These are phyloP conservation scores for Poeciliopsis prolifica DNA, from an alignment of 2,113 vertebrate genomes.

Conservation along the genomic window DNA sequence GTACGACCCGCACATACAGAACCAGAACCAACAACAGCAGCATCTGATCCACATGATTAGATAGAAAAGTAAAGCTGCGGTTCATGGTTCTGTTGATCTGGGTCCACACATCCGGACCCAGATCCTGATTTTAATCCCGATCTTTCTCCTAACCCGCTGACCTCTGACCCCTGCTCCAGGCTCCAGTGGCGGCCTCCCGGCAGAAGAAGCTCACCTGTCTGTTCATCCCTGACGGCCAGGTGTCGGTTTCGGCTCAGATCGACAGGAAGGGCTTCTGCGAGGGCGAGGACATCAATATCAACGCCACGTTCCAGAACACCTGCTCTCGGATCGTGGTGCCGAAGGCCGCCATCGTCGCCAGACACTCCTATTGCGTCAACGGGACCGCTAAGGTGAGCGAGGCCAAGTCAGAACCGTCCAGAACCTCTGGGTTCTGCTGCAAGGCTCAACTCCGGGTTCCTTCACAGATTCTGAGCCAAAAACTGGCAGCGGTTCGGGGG, in stretches of 20 bases:
- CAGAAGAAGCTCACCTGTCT: slow-evolving; percentile 91
- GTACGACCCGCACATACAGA: slow-evolving; percentile 59
- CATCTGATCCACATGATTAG: too few species aligned
- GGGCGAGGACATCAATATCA: slow-evolving; percentile 89
- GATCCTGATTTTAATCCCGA: background rate
- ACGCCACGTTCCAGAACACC: slow-evolving; percentile 90
- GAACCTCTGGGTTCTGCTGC: too few species aligned
- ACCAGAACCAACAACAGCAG: background rate
- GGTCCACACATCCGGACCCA: too few species aligned
- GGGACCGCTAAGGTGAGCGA: slow-evolving; percentile 83
- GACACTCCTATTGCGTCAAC: slow-evolving; percentile 85
- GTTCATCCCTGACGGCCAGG: slow-evolving; percentile 89
- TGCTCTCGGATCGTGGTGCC: slow-evolving; percentile 91
- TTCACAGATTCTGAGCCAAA: slow-evolving; percentile 65
- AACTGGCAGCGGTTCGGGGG: slow-evolving; percentile 87
- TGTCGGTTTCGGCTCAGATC: slow-evolving; percentile 86
- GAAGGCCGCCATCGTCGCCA: slow-evolving; percentile 89
- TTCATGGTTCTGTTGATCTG: too few species aligned
- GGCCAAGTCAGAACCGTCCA: background rate
- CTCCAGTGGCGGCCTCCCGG: slow-evolving; percentile 81
- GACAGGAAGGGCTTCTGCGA: slow-evolving; percentile 90
- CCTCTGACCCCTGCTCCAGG: slow-evolving; percentile 66
- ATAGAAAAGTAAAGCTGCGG: too few species aligned
- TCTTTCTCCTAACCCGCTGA: too few species aligned
- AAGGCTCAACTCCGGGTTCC: background rate